Conservation (phyloP, 2,797 vertebrate genomes). For the Saxicola maurus region DNA sequence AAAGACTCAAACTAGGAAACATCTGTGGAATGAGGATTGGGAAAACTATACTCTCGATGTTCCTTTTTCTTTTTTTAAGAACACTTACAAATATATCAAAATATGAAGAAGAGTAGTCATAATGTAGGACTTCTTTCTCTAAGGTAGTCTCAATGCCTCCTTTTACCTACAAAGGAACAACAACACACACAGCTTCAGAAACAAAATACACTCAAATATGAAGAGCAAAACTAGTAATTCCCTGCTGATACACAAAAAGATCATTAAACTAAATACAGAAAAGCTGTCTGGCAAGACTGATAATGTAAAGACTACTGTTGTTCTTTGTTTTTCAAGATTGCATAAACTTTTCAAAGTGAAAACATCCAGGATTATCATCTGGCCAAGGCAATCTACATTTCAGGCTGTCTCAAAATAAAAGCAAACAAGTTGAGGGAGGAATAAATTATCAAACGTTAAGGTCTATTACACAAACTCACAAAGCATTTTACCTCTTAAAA, state of each 20-base stretch:
- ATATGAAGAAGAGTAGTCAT: slow-evolving; percentile 91
- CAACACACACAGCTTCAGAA: background rate
- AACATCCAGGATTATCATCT: background rate
- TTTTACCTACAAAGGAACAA: slow-evolving; percentile 77
- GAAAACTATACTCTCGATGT: background rate
- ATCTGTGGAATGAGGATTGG: background rate
- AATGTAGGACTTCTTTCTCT: slow-evolving; percentile 84
- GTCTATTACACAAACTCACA: background rate
- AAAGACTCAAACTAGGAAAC: background rate
- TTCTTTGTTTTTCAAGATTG: background rate
- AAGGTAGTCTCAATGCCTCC: slow-evolving; percentile 85
- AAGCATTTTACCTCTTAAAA: background rate
- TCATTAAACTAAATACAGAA: background rate
- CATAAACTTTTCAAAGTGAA: background rate
- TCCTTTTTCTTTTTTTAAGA: background rate
- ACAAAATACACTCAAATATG: background rate
- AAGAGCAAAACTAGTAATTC: background rate
- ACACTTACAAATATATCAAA: slow-evolving; percentile 97
- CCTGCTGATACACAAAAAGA: background rate
- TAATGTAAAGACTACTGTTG: background rate
- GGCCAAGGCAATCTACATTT: background rate
- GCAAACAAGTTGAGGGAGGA: background rate
- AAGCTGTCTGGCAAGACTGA: background rate
- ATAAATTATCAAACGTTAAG: background rate
- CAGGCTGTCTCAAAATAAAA: background rate